Base-by-base conservation (phyloP, 2,797 vertebrate genomes). In the Atherinosoma microstoma region DNA sequence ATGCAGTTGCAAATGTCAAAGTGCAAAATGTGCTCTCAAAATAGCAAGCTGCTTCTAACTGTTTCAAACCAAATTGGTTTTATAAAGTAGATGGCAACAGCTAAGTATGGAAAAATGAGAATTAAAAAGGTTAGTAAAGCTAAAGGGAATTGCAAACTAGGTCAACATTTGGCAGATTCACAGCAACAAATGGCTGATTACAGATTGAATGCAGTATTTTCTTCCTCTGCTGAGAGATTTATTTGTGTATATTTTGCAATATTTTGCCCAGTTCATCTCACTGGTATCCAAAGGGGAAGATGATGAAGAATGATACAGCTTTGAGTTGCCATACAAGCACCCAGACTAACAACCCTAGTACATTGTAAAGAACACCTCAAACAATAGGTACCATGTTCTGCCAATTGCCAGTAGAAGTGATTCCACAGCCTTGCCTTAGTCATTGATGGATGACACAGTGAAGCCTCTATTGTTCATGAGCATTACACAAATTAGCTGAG, bases 371-470 rank as follows among this genome's bases (percentile, higher is more conserved):
- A 1, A 11, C 47, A 10, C 47, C 58, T 45, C 13, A 29, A 61
- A 89, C 84, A 85, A 82, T 69, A 66, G 73, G 42, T 24, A 59
- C 36, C 63, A 47, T 22, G 47, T 58, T 71, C 70, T 38, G 60
- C 83, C 76, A 79, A 58, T 81, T 90, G 87, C 84, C 73, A 29
- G 51, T 3, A 35, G 82, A 78, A 47, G 74, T 57, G 75, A 83
- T 71, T 75, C 75, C 47, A 15, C 79, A 62, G 65, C 62, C n/a
- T 22, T 70, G 72, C 47, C 34, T 90, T 81, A 88, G 56, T 85
- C 89, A 87, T 51, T 89, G 83, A 86, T 32, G 53, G 87, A 91
- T 91, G 82, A 88, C 80, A 77, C 67, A 60, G 76, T 30, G 70
- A 76, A 81, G 74, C 66, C 30, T 22, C 70, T 69, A 85, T 88